Evolutionary conservation across 2,113 vertebrate genomes (phyloP).

Genomic region (Craseonycteris thonglongyai): DNA sequence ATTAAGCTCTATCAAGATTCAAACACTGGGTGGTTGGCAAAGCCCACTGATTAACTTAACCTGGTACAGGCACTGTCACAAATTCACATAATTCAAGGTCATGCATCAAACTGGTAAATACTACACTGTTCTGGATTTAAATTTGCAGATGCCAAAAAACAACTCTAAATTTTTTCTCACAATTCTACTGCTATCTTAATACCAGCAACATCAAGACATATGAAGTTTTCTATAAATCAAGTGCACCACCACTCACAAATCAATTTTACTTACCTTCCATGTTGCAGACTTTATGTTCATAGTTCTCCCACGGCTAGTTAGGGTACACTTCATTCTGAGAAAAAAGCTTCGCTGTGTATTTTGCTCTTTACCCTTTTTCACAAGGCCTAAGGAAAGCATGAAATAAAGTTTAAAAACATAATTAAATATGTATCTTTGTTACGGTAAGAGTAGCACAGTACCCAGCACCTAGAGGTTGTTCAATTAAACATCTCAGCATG

Average conservation of each 20-base stretch:
- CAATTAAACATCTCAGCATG: constrained; percentile 1
- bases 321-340: constrained; percentile 97
- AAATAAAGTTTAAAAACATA: constrained; percentile 54
- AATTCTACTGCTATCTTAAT: neutral
- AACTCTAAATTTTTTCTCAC: neutral
- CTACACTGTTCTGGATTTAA: neutral
- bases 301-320: constrained; percentile 95
- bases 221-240: neutral
- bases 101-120: neutral
- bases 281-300: constrained; percentile 98
- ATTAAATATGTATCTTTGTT: constrained; percentile 12
- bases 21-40: neutral
- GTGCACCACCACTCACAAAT: neutral
- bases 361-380: constrained; percentile 92
- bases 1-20: neutral
- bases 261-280: constrained; percentile 88
- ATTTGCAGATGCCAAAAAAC: neutral
- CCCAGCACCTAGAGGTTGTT: neutral
- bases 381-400: constrained; percentile 82
- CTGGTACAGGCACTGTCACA: neutral
- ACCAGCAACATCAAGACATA: neutral
- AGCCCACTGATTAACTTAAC: neutral
- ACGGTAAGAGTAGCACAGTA: neutral
- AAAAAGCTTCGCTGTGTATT: constrained; percentile 94
- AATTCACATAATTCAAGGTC: neutral